A percentile compares a stretch with the other conserved stretches of the same genome.
phyloP scores from a whole-genome alignment of 2,113 vertebrate species.

The Syngnathoides biaculeatus region DNA sequence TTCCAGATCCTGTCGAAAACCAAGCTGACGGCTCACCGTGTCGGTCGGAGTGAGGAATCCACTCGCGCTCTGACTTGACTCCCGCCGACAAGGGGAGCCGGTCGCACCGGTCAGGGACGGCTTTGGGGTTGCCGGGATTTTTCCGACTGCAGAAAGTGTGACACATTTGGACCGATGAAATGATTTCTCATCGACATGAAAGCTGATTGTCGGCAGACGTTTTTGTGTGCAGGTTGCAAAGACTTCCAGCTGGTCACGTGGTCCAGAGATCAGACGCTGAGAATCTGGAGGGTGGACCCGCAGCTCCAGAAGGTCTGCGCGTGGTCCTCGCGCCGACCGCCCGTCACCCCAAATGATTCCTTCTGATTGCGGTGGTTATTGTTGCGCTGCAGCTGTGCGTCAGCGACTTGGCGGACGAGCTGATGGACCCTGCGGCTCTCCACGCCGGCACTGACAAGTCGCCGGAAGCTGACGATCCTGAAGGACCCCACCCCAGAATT shows the following conservation, averaged over 20 bases:
- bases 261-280: constrained; percentile 95
- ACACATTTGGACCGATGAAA: too few species aligned
- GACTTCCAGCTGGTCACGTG: constrained; percentile 94
- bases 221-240: constrained; percentile 77
- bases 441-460: constrained; percentile 83
- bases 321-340: too few species aligned
- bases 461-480: constrained; percentile 75
- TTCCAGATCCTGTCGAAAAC: too few species aligned
- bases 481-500: constrained; percentile 69
- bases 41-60: too few species aligned
- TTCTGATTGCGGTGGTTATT: not conserved
- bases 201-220: not conserved
- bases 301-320: constrained; percentile 87
- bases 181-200: too few species aligned
- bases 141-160: too few species aligned
- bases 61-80: too few species aligned
- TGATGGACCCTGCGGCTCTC: constrained; percentile 88
- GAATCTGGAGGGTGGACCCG: constrained; percentile 94
- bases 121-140: too few species aligned
- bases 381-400: constrained; percentile 80
- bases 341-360: too few species aligned
- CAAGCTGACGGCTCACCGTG: too few species aligned
- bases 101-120: too few species aligned
- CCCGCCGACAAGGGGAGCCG: too few species aligned
- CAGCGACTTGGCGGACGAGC: constrained; percentile 85